phyloP scores from a whole-genome alignment of 2,113 vertebrate genomes.

The Monopterus albus region DNA sequence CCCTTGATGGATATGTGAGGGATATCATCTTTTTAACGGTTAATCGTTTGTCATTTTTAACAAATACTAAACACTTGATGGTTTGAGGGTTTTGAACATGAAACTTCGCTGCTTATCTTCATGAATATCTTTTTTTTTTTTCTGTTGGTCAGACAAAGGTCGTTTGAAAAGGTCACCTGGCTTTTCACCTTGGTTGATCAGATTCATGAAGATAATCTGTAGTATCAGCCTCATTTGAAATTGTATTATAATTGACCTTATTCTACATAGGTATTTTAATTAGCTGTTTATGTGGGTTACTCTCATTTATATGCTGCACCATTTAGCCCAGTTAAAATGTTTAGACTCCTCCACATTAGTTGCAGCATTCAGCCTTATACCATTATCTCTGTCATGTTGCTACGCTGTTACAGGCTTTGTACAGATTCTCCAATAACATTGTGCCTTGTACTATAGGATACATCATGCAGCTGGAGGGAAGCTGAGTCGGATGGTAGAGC shows the following conservation, averaged over 20 bases:
- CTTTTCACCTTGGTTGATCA: too few relatives aligned
- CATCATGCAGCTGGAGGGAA: conserved; percentile 32
- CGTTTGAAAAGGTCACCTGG: too few relatives aligned
- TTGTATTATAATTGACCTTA: conserved; percentile 1
- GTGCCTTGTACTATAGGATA: conserved; percentile 42
- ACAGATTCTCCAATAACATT: conserved; percentile 27
- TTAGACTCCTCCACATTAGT: not conserved
- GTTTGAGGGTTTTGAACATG: too few relatives aligned
- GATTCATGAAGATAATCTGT: not conserved
- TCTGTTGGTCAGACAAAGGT: too few relatives aligned
- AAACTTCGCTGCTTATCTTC: too few relatives aligned
- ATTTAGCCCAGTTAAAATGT: conserved; percentile 15
- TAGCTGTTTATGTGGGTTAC: conserved; percentile 2
- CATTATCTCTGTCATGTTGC: conserved; percentile 11
- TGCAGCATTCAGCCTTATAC: conserved; percentile 5
- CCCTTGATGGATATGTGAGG: too few relatives aligned
- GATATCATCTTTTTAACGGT: too few relatives aligned
- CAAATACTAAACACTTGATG: too few relatives aligned
- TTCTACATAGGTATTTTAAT: not conserved
- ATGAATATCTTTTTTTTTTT: too few relatives aligned
- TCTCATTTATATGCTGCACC: not conserved
- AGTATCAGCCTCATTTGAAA: not conserved
- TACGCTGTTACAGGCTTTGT: conserved; percentile 4
- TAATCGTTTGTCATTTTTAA: too few relatives aligned
- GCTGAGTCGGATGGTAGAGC: conserved; percentile 38